Conservation (phyloP, 2,797 vertebrate genomes). For the Lagodon rhomboides region DNA sequence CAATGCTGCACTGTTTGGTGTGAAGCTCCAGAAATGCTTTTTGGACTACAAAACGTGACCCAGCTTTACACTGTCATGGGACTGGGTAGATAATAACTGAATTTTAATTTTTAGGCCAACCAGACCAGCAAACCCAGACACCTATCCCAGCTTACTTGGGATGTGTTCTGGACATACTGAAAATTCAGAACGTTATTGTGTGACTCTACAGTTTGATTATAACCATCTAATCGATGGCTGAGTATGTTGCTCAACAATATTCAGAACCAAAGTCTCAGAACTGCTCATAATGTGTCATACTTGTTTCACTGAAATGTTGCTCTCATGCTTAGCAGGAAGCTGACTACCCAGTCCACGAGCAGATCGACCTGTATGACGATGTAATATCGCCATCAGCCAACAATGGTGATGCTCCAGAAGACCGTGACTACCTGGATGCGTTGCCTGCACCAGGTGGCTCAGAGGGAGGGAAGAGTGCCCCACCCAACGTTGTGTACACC, state of each 20-base stretch:
- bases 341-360: constrained; percentile 97
- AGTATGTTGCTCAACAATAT: too few species aligned
- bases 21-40: too few species aligned
- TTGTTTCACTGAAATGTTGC: background rate
- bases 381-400: constrained; percentile 99
- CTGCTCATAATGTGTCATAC: background rate
- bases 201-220: background rate
- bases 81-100: too few species aligned
- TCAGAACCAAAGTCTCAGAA: background rate
- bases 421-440: constrained; percentile 96
- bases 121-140: too few species aligned
- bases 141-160: too few species aligned
- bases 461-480: constrained; percentile 94
- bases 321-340: constrained; percentile 87
- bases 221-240: too few species aligned
- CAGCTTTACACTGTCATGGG: too few species aligned
- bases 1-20: too few species aligned
- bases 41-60: too few species aligned
- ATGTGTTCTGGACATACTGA: background rate
- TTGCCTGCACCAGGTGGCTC: constrained; percentile 92
- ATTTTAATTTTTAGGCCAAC: too few species aligned
- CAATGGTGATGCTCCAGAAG: constrained; percentile 98
- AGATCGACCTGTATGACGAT: constrained; percentile 98
- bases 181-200: background rate
- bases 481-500: constrained; percentile 94